Evolutionary conservation across 2,797 vertebrate species (phyloP).

Genomic region (Hippocampus kuda): DNA sequence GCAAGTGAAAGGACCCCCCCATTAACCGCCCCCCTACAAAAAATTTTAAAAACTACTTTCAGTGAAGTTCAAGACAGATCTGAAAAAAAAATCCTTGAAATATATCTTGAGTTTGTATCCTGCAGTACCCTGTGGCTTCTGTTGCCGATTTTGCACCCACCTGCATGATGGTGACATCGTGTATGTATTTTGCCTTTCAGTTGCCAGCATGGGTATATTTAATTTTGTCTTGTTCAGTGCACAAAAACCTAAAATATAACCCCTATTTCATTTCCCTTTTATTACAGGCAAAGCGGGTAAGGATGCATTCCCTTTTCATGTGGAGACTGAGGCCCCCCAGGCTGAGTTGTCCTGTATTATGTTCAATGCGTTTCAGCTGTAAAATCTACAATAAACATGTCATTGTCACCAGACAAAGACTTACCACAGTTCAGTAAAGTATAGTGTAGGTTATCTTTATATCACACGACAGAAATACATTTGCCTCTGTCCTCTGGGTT

Average conservation of each 20-base stretch:
- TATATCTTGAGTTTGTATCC: no score
- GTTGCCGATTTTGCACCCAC: no score
- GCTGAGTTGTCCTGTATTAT: neutral
- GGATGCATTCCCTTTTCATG: neutral
- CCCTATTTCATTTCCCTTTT: neutral
- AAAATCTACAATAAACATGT: neutral
- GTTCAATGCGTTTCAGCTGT: neutral
- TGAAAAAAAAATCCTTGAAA: no score
- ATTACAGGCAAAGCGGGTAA: neutral
- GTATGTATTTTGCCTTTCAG: no score
- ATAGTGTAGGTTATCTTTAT: neutral
- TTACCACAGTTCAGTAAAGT: neutral
- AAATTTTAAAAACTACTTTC: no score
- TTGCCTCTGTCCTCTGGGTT: neutral
- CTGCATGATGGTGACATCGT: no score
- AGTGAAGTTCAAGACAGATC: no score
- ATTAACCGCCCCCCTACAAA: no score
- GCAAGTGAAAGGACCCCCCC: no score
- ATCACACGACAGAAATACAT: neutral
- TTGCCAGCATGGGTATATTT: neutral
- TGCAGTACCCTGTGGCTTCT: no score
- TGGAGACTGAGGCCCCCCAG: neutral
- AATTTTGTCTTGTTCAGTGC: neutral
- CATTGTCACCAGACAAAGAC: slow-evolving; percentile 3
- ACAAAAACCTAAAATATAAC: no score